Evolutionary conservation across 2,888 invertebrate species (phyloP).

Genomic region (Plagiodera versicolora): DNA sequence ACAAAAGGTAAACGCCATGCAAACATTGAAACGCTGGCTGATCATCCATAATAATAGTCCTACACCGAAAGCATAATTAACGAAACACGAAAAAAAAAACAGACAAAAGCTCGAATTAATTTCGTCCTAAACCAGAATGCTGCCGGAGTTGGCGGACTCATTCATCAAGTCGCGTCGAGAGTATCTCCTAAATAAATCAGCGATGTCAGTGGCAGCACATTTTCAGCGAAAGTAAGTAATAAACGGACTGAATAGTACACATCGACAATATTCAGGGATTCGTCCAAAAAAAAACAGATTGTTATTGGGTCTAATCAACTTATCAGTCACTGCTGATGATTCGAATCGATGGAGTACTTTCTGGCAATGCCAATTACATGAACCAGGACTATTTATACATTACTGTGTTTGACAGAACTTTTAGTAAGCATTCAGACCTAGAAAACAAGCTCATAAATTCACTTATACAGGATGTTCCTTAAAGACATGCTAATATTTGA

Average conservation of each 20-base stretch:
- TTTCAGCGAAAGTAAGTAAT: slow-evolving; percentile 9
- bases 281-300: too few relatives aligned
- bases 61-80: slow-evolving; percentile 11
- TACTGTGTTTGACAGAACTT: too few relatives aligned
- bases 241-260: not conserved
- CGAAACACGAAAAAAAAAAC: not conserved
- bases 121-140: slow-evolving; percentile 11
- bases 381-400: too few relatives aligned
- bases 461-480: too few relatives aligned
- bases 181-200: slow-evolving; percentile 13
- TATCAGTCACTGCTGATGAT: too few relatives aligned
- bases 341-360: too few relatives aligned
- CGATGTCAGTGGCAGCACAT: slow-evolving; percentile 8
- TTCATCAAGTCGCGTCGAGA: slow-evolving; percentile 10
- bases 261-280: too few relatives aligned
- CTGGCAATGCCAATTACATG: too few relatives aligned
- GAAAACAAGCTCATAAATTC: too few relatives aligned
- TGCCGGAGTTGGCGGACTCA: slow-evolving; percentile 6
- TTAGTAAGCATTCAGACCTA: too few relatives aligned
- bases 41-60: not conserved
- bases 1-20: not conserved
- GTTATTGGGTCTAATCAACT: too few relatives aligned
- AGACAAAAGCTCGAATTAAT: slow-evolving; percentile 12
- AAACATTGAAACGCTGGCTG: not conserved
- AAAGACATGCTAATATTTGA: too few relatives aligned